These are phyloP conservation scores for Sylvilagus bachmani DNA, from an alignment of 2,113 vertebrate species.

Conservation along the genomic window DNA sequence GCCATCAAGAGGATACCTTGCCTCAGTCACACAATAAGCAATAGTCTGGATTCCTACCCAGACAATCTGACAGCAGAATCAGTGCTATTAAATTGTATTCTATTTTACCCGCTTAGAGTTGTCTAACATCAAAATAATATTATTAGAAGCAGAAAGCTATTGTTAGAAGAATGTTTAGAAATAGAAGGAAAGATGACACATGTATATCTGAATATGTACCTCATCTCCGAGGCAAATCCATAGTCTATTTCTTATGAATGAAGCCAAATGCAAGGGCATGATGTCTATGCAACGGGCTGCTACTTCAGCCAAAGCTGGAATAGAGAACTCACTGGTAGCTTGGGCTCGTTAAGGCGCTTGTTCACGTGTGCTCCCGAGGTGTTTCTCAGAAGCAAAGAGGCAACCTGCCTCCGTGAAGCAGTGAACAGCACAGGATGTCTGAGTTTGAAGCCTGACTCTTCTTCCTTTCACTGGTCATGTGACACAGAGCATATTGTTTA, in stretches of 20 bases:
- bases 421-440: background rate
- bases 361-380: background rate
- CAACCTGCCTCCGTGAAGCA: background rate
- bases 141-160: background rate
- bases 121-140: background rate
- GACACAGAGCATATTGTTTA: background rate
- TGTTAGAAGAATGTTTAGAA: background rate
- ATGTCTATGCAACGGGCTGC: rapidly evolving
- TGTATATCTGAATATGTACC: background rate
- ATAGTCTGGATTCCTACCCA: background rate
- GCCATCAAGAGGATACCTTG: background rate
- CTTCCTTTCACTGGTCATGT: background rate
- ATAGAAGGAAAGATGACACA: background rate
- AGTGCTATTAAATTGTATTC: background rate
- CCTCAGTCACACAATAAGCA: background rate
- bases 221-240: background rate
- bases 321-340: background rate
- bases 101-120: background rate
- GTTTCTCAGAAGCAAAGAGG: background rate
- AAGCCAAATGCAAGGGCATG: background rate
- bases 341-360: background rate
- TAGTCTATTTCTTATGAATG: background rate
- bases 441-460: background rate
- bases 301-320: background rate
- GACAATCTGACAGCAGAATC: background rate